These are phyloP conservation scores for Sakesphorus luctuosus DNA, from an alignment of 2,113 vertebrate genomes.

Conservation along the genomic window DNA sequence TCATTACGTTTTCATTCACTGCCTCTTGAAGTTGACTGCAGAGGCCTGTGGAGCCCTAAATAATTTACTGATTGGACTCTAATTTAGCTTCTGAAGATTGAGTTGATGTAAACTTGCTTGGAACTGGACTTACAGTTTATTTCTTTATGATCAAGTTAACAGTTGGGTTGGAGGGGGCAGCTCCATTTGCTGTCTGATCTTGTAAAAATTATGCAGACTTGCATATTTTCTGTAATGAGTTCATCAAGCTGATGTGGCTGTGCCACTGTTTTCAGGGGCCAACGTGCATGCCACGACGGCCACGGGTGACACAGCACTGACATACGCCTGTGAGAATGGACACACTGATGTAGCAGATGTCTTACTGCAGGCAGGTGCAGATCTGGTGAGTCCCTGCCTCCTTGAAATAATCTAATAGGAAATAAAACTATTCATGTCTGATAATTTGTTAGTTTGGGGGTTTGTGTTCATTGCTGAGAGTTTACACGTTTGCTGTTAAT, in stretches of 20 bases:
- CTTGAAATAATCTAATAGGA: neutral
- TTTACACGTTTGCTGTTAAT: fast-evolving
- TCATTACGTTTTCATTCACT: neutral
- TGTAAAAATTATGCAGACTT: neutral
- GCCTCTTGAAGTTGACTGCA: neutral
- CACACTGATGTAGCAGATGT: constrained; percentile 98
- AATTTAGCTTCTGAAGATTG: neutral
- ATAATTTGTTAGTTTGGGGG: neutral
- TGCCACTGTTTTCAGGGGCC: constrained; percentile 79
- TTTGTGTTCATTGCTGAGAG: neutral
- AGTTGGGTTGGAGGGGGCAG: neutral
- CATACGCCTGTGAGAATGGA: constrained; percentile 97
- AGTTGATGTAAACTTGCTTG: neutral
- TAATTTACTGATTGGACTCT: neutral
- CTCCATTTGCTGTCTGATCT: neutral
- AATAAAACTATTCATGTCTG: fast-evolving
- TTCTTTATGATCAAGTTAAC: neutral
- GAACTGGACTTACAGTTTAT: neutral
- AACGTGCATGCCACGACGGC: constrained; percentile 98
- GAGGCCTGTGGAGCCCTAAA: neutral
- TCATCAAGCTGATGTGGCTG: neutral
- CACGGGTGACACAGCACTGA: constrained; percentile 96
- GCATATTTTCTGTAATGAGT: fast-evolving
- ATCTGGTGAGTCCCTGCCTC: constrained; percentile 82
- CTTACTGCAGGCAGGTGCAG: constrained; percentile 94